Base-by-base conservation (phyloP, 2,888 invertebrate species). In the Dastarcus helophoroides region DNA sequence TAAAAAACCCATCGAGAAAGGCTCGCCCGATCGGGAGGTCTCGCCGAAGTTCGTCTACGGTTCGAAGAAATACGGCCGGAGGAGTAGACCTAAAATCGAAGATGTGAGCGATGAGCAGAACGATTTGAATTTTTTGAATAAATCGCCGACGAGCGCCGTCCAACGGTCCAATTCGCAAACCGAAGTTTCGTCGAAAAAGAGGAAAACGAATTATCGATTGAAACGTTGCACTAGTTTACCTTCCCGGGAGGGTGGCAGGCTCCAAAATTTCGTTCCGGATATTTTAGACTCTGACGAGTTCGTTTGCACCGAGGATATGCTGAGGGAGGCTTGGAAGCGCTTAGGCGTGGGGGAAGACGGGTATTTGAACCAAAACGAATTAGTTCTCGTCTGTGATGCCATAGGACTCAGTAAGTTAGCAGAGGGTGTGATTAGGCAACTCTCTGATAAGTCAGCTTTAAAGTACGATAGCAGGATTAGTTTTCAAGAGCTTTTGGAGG, bases 31-130 rank as follows among this genome's bases (percentile, higher is more conserved):
- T 39, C 67, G 79, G 21, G 81, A 80, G 59, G 73, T 79, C 7
- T 78, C 75, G 1, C 81, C 81, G 3, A 79, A 78, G 51, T 73
- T 75, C 41, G 71, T 79, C 1, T 75, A 76, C 46, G 81, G 81
- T 2, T 69, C 76, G 13, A 82, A 82, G 52, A 79, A 79, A 53
- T 82, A 82, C 59, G 82, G 81, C 1, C 66, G 82, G 1, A 65
- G 80, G 26, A 79, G 79, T 2, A 66, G 78, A 22, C 79, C 79
- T 1, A 67, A 68, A 38, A 55, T 51, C 24, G 58, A 62, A 24
- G 57, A 56, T 31, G 50, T 49, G 30, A 54, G 31, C 37, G 23
- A 54, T 23, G 62, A 40, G 58, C 62, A 51, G 50, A 65, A 32
- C 59, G 65, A 46, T 43, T 43, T 44, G 29, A 48, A 42, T 31